These are phyloP conservation scores for Drosophila yooni DNA, from an alignment of 2,888 invertebrate species.

Conservation along the genomic window DNA sequence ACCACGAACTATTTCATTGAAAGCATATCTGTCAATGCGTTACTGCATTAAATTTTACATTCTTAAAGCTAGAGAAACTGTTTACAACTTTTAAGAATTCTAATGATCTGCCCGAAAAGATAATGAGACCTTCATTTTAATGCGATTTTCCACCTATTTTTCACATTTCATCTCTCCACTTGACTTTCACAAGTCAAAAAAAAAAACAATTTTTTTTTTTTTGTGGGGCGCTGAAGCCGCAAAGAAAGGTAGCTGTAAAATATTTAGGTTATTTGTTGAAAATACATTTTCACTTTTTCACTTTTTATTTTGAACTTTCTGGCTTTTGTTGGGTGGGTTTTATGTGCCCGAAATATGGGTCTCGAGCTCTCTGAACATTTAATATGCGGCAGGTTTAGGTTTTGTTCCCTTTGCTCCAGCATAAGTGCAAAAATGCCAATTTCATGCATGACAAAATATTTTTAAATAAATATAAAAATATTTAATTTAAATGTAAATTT, in stretches of 20 bases:
- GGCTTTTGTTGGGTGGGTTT: slow-evolving; percentile 15
- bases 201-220: slow-evolving; percentile 54
- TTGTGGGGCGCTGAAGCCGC: slow-evolving; percentile 49
- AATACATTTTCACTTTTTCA: slow-evolving; percentile 63
- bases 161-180: slow-evolving; percentile 44
- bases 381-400: slow-evolving; percentile 30
- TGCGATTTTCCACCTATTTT: background rate
- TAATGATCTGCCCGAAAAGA: background rate
- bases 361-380: slow-evolving; percentile 41
- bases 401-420: slow-evolving; percentile 31
- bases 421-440: slow-evolving; percentile 71
- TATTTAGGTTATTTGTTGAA: slow-evolving; percentile 71
- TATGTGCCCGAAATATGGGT: slow-evolving; percentile 23
- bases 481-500: slow-evolving; percentile 79
- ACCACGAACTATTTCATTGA: background rate
- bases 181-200: slow-evolving; percentile 49
- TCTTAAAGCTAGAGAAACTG: background rate
- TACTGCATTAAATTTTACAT: background rate
- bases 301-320: slow-evolving; percentile 31
- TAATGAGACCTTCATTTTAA: background rate
- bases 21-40: background rate
- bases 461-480: slow-evolving; percentile 70
- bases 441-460: slow-evolving; percentile 78
- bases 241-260: slow-evolving; percentile 64
- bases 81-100: background rate